These are phyloP conservation scores for Pachycephus smyrnensis DNA, from an alignment of 2,888 invertebrate species.

Conservation along the genomic window DNA sequence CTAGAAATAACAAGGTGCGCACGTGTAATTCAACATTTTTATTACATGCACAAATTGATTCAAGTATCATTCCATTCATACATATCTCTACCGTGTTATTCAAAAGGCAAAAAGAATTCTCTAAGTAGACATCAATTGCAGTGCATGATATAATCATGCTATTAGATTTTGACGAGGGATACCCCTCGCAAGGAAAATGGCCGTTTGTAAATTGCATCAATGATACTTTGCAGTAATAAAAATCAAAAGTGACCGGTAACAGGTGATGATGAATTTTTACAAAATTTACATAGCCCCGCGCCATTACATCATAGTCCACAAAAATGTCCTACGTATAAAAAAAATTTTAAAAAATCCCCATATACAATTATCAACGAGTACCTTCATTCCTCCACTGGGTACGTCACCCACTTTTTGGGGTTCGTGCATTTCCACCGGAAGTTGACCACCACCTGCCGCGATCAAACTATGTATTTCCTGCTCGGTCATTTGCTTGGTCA, in stretches of 20 bases:
- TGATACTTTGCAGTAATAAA: too few relatives aligned
- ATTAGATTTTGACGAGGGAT: too few relatives aligned
- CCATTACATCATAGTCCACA: neutral
- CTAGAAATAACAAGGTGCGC: neutral
- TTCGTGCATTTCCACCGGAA: constrained; percentile 61
- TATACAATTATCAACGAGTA: constrained; percentile 9
- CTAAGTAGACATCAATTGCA: too few relatives aligned
- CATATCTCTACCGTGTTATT: too few relatives aligned
- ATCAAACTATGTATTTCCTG: constrained; percentile 88
- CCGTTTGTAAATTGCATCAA: too few relatives aligned
- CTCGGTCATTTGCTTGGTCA: constrained; percentile 86
- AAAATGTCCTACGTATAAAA: neutral
- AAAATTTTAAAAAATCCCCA: neutral
- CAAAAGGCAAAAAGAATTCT: too few relatives aligned
- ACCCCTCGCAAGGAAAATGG: too few relatives aligned
- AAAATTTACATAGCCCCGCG: neutral
- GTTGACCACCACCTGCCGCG: constrained; percentile 77
- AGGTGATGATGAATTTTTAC: neutral
- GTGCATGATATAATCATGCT: too few relatives aligned
- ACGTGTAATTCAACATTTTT: neutral
- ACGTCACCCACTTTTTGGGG: constrained; percentile 49
- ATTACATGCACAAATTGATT: too few relatives aligned
- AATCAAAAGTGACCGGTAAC: too few relatives aligned
- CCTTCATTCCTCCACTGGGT: constrained; percentile 52
- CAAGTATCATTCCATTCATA: too few relatives aligned